Percentiles rank a stretch among this genome's conserved stretches.
Evolutionary conservation across 37 sponge, comb jelly and placozoan species (phyloP).

Genomic region (Hexactinellida sp.): DNA sequence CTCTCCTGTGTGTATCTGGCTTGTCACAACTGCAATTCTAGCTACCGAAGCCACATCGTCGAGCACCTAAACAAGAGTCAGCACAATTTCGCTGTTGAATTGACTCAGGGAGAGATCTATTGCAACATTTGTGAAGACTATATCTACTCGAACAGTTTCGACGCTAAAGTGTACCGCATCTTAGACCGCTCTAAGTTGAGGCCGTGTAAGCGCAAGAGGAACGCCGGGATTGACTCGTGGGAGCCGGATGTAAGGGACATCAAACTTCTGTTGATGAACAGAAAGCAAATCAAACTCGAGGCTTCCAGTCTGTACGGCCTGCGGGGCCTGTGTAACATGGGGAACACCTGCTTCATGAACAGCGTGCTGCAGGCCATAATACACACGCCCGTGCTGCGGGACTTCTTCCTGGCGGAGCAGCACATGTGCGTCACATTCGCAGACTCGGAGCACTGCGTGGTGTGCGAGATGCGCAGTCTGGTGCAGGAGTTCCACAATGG

Average conservation of each 20-base stretch:
- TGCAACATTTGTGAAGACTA: constrained; percentile 63
- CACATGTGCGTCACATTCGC: constrained; percentile 46
- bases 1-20: constrained; percentile 80
- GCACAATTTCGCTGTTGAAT: constrained; percentile 49
- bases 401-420: constrained; percentile 82
- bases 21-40: constrained; percentile 26
- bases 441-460: constrained; percentile 65
- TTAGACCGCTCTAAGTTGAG: not conserved
- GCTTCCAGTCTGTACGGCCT: constrained; percentile 47
- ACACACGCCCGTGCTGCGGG: constrained; percentile 86
- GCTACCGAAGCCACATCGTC: not conserved
- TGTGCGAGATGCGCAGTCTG: constrained; percentile 79
- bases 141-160: constrained; percentile 31
- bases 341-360: constrained; percentile 99
- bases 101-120: constrained; percentile 61
- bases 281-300: not conserved
- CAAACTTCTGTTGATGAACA: not conserved
- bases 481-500: constrained; percentile 94
- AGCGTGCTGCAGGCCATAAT: constrained; percentile 81
- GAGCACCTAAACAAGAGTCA: not conserved
- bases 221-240: not conserved
- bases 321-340: constrained; percentile 83
- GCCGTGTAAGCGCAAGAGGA: not conserved
- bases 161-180: not conserved
- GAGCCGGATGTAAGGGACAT: not conserved